Evolutionary conservation across 2,113 vertebrate genomes (phyloP).

Genomic region (Oenanthe oenanthe): DNA sequence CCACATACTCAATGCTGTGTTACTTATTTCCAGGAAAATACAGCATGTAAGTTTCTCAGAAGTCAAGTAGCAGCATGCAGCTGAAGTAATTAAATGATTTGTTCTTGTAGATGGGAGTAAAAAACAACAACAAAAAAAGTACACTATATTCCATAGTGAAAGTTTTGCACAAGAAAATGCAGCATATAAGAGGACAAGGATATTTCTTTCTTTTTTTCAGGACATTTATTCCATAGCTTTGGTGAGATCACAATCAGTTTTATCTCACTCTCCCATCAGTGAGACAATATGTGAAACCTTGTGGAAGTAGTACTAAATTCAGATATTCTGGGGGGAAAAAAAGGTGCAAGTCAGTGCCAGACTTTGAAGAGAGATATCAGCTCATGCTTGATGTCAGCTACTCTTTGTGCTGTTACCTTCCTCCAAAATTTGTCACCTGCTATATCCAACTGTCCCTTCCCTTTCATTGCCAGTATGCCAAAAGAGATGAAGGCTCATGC

Average conservation of each 20-base stretch:
- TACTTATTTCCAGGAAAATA: not conserved
- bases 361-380: not conserved
- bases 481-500: not conserved
- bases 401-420: not conserved
- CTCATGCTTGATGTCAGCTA: not conserved
- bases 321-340: not conserved
- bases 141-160: not conserved
- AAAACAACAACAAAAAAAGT: not conserved
- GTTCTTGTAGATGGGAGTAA: not conserved
- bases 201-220: not conserved
- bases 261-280: not conserved
- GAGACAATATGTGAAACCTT: not conserved
- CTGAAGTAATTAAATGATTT: not conserved
- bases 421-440: not conserved
- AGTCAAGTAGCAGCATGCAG: not conserved
- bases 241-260: not conserved
- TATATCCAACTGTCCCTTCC: not conserved
- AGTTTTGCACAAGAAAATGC: not conserved
- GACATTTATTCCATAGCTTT: not conserved
- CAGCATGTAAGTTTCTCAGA: not conserved
- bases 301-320: not conserved
- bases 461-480: not conserved
- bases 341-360: not conserved
- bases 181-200: rapidly evolving
- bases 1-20: not conserved